Evolutionary conservation across 1,140 invertebrate species (phyloP), one percentile per base, ranked within the genome.

Genomic region (Halictus rubicundus): DNA sequence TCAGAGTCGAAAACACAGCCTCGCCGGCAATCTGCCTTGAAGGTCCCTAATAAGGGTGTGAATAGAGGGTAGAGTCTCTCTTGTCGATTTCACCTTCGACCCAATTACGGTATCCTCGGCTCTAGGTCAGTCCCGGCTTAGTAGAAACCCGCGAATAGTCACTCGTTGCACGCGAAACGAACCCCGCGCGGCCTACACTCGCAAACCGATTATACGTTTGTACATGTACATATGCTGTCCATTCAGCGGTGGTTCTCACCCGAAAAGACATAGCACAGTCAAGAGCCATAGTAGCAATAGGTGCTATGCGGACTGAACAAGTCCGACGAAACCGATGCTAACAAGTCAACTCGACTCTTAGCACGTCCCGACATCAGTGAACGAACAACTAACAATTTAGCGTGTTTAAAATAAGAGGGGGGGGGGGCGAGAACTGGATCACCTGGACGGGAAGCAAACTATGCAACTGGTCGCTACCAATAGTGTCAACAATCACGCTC

Each of bases 261-360:
- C 23, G 46, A 65, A 52, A 27, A 37, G 8, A 25, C 71, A 3
- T 32, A 52, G 21, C 25, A 16, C 23, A 21, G 9, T 27, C 54
- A n/a, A 16, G 7, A 57, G 54, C 32, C 25, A 60, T n/a, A 7
- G 52, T 73, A 66, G 57, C 72, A 71, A 68, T 73, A 91, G 90
- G 91, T 87, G 88, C 87, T 85, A 92, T 91, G 83, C 89, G 90
- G 89, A 90, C 85, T 76, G 85, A 74, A 54, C 68, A 42, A 64
- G 32, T 68, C 70, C 39, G 27, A 54, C 6, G 25, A 68, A 73
- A 81, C 60, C 32, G 10, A 19, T 66, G 78, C 75, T 84, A 84
- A 84, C 70, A 77, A 19, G 49, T 46, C 68, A 7, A 25, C 54
- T 19, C 6, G 16, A 25, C 16, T n/a, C 12, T 60, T 46, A n/a